Evolutionary conservation across 1,140 invertebrate species (phyloP).

Genomic region (Trichonephila clavipes): DNA sequence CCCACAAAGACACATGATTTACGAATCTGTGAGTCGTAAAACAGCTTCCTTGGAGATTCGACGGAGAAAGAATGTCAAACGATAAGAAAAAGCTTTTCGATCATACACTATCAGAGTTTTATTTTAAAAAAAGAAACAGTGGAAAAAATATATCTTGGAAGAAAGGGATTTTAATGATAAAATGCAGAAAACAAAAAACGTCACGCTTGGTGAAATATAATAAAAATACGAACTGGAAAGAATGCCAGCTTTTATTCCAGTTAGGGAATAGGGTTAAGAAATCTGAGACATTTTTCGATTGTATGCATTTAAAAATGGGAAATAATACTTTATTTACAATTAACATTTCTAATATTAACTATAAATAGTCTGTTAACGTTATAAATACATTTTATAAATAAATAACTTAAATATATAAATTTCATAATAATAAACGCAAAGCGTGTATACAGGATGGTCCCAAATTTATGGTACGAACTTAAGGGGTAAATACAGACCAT

Average conservation of each 20-base stretch:
- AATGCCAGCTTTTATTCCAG: background rate
- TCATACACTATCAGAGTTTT: background rate
- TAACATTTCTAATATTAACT: background rate
- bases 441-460: no score
- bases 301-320: background rate
- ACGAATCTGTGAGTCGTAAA: conserved; percentile 52
- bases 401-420: no score
- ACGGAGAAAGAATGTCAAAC: conserved; percentile 17
- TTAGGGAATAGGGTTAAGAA: background rate
- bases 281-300: background rate
- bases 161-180: background rate
- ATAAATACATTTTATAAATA: no score
- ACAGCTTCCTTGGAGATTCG: background rate
- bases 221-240: background rate
- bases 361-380: background rate
- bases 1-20: conserved; percentile 37
- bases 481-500: no score
- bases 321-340: background rate
- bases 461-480: no score
- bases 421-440: no score
- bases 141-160: background rate
- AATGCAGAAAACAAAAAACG: background rate
- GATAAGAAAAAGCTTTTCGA: conserved; percentile 11
- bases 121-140: background rate
- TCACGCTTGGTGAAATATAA: background rate